Percentiles rank a stretch among this genome's conserved stretches.
phyloP scores from a whole-genome alignment of 2,797 vertebrate species.

The Sebastes umbrosus region DNA sequence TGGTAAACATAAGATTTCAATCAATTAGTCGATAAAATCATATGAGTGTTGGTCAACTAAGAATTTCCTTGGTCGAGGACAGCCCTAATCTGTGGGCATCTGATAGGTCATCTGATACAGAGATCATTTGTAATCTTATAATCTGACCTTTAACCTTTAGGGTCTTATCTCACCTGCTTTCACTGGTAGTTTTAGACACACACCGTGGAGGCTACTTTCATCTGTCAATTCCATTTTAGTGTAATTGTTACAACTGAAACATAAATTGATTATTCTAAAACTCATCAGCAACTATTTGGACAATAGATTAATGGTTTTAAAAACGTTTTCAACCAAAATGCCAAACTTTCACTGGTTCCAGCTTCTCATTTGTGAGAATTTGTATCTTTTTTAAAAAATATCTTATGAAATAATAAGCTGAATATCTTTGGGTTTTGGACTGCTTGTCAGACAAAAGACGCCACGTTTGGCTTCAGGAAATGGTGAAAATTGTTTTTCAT shows the following conservation, averaged over 20 bases:
- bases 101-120: background rate
- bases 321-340: background rate
- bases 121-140: conserved; percentile 11
- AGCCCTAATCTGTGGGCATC: background rate
- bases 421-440: background rate
- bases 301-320: background rate
- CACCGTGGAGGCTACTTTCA: background rate
- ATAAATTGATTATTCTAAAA: background rate
- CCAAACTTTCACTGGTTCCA: background rate
- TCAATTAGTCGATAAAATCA: no score
- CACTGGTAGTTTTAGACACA: background rate
- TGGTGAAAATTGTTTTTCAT: background rate
- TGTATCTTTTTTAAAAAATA: no score
- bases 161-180: background rate
- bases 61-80: no score
- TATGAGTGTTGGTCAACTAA: no score
- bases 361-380: no score
- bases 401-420: no score
- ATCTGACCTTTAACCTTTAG: conserved; percentile 47
- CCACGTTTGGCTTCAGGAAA: background rate
- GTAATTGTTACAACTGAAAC: background rate
- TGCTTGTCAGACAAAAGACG: background rate
- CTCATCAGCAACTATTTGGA: background rate
- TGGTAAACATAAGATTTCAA: no score
- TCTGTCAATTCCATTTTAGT: background rate